Conservation (phyloP, 1,140 invertebrate genomes). For the Aculops lycopersici region DNA sequence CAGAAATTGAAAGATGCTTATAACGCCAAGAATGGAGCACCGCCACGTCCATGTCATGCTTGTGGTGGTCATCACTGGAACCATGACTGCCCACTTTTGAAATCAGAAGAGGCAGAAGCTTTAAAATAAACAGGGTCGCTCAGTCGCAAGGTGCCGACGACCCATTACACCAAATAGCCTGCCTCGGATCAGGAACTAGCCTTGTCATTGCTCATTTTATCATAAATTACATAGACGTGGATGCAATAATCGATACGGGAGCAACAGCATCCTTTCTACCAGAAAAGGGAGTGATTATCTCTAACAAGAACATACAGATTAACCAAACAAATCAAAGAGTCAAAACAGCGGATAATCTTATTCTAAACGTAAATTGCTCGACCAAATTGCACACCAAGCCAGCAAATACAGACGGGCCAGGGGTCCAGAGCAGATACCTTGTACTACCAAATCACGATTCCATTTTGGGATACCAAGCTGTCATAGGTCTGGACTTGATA, state of each 20-base stretch:
- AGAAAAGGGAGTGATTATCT: slow-evolving; percentile 8
- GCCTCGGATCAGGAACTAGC: neutral
- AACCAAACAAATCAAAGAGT: neutral
- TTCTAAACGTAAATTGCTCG: neutral
- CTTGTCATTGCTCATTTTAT: neutral
- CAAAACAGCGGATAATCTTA: neutral
- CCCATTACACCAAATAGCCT: neutral
- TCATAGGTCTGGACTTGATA: neutral
- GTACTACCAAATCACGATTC: neutral
- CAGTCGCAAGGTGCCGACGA: neutral
- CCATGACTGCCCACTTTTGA: neutral
- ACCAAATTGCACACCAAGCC: neutral
- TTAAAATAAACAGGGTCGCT: neutral
- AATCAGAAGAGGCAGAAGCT: no score
- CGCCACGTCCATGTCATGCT: neutral
- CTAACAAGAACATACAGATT: neutral
- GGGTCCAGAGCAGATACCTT: neutral
- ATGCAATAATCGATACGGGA: neutral
- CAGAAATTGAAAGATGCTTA: neutral
- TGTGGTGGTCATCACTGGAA: neutral
- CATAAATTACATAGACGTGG: neutral
- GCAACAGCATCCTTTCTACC: neutral
- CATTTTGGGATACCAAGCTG: neutral
- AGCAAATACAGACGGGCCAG: neutral
- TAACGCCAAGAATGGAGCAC: neutral